A percentile compares a stretch with the other conserved stretches of the same genome.
These are phyloP conservation scores for Leiothrix lutea DNA, from an alignment of 2,113 vertebrate species.

Conservation along the genomic window DNA sequence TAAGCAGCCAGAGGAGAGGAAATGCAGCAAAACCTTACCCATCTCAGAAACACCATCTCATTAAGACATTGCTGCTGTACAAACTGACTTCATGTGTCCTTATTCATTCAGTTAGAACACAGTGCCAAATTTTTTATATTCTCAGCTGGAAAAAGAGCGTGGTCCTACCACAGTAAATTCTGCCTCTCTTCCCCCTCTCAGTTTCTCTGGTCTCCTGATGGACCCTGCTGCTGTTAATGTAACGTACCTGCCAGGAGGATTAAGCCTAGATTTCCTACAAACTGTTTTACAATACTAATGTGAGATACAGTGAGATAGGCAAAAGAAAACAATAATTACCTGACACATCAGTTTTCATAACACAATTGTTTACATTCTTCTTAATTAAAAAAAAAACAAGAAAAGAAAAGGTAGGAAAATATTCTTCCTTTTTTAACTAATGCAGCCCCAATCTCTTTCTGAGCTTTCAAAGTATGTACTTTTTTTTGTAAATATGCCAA, in stretches of 20 bases:
- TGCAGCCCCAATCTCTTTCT: conserved; percentile 64
- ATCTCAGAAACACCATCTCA: background rate
- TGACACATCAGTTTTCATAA: conserved; percentile 29
- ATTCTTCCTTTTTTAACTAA: conserved; percentile 70
- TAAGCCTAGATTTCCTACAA: background rate
- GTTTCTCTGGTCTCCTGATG: background rate
- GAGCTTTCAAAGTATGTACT: conserved; percentile 73
- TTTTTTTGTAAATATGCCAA: conserved; percentile 80
- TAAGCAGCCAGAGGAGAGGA: conserved; percentile 15
- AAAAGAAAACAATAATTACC: conserved; percentile 22
- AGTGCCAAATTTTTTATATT: background rate
- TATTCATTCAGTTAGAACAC: background rate
- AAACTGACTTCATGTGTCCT: background rate
- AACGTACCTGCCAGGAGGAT: background rate
- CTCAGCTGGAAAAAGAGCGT: background rate
- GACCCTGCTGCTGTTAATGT: background rate
- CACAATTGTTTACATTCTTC: conserved; percentile 50
- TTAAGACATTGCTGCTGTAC: background rate
- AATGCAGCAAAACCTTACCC: background rate
- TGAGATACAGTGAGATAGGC: background rate
- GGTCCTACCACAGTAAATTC: background rate
- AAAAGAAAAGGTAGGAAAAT: background rate
- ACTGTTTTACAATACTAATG: background rate
- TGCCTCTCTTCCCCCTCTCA: background rate
- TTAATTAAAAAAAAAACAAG: background rate